Base-by-base conservation (phyloP, 1,140 invertebrate species). In the Sesamia nonagrioides region DNA sequence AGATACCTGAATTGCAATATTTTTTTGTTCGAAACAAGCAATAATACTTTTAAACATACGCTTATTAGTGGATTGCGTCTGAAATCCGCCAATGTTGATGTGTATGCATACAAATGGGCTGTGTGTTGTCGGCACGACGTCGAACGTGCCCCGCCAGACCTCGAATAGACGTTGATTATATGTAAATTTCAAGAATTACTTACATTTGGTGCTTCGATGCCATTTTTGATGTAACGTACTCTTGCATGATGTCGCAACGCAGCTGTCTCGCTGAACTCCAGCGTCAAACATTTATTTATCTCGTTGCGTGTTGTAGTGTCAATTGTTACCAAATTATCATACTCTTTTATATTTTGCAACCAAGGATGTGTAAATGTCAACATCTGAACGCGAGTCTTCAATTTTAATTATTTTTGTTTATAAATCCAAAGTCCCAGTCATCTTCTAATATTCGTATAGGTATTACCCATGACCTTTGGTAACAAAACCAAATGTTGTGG, bases 101-200 rank as follows among this genome's bases (percentile, higher is more conserved):
- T 66, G 58, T 54, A 45, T 37, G 61, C 45, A 76, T 76, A 76
- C 61, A 76, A 76, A 76, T 76, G 45, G 21, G 18, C 45, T 7
- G 73, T 61, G 21, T 66, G 74, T 52, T 45, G 60, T 50, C 73
- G 58, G 40, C 74, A 76, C 27, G 61, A 76, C 74, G 74, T 76
- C n/a, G 61, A 40, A 48, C 74, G 74, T 76, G 74, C 74, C 48
- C 17, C 74, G 17, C 45, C 45, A 66, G 74, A 76, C 58, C 74
- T 76, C 74, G 60, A 33, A 75, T 76, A 66, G 33, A 76, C 74
- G 58, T 66, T 76, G 74, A 76, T 76, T 76, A 76, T 76, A 76
- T 76, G 74, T 76, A 76, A 76, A 76, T 76, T 66, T 76, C 45
- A 40, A 35, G 56, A 66, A 76, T 76, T 76, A 66, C 61, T 76